Base-by-base conservation (phyloP, 2,797 vertebrate genomes). In the Pagetopsis macropterus region DNA sequence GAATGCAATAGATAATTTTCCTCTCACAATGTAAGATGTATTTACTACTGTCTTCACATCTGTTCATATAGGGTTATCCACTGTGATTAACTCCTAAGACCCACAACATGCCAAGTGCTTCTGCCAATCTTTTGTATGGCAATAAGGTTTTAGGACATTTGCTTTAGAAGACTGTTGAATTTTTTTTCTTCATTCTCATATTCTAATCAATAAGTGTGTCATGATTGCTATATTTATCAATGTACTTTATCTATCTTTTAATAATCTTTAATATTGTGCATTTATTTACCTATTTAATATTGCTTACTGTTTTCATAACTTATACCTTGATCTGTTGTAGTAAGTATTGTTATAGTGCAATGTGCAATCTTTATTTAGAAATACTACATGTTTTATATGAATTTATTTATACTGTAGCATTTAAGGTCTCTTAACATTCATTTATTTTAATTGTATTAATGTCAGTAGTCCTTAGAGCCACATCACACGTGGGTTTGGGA, bases 61-160 rank as follows among this genome's bases (percentile, higher is more conserved):
- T 64, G 43, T 64, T 59, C 11, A 56, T 55, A 68, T 65, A 79
- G 21, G 74, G 27, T 66, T 12, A 50, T 45, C 44, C 10, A 41
- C 75, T 66, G 54, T 41, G 31, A 65, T 51, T 12, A 72, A 57
- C 69, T 83, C 61, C 55, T 50, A 64, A 79, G 16, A 73, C 43
- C 51, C 65, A 52, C 68, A 68, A 80, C 62, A 87, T 90, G 89
- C 88, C 91, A 92, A 93, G 83, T 88, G 82, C 87, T 87, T 82
- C 84, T 90, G 92, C 93, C 92, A 94, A 93, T 86, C 70, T 85
- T 89, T 87, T 90, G 51, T 87, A 75, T 84, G 91, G 90, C 89
- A 87, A 70, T 61, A 57, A 62, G 68, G 70, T 76, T 84, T 72
- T 69, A 77, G 75, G 79, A 79, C 16, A 69, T 61, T 73, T 81